These are phyloP conservation scores for Trissoscelio sp. DNA, from an alignment of 2,888 invertebrate genomes.

Conservation along the genomic window DNA sequence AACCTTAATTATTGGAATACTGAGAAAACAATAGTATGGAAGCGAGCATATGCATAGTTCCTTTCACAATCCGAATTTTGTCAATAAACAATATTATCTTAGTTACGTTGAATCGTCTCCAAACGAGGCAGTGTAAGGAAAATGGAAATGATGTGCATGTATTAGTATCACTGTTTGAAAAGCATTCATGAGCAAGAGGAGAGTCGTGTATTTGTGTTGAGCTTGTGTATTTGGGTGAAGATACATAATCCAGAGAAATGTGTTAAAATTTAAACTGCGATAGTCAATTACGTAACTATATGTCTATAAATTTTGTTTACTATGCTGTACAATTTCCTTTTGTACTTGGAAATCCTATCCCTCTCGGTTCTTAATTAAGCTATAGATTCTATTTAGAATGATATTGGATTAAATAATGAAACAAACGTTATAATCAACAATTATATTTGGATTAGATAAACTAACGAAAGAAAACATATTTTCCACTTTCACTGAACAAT, in stretches of 20 bases:
- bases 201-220: background rate
- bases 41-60: too few species aligned
- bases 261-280: background rate
- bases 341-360: background rate
- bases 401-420: background rate
- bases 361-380: background rate
- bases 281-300: background rate
- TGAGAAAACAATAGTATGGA: too few species aligned
- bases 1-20: too few species aligned
- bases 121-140: background rate
- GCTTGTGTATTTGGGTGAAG: background rate
- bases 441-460: background rate
- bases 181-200: background rate
- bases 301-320: background rate
- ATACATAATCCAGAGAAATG: background rate
- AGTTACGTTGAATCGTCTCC: background rate
- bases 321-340: background rate
- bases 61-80: too few species aligned
- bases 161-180: background rate
- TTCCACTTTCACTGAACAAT: too few species aligned
- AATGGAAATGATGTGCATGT: background rate
- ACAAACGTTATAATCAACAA: background rate
- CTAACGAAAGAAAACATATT: too few species aligned
- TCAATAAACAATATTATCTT: too few species aligned
- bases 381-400: conserved; percentile 2